phyloP scores from a whole-genome alignment of 92 coral and sea anemone genomes.

The Actinernus sp. region DNA sequence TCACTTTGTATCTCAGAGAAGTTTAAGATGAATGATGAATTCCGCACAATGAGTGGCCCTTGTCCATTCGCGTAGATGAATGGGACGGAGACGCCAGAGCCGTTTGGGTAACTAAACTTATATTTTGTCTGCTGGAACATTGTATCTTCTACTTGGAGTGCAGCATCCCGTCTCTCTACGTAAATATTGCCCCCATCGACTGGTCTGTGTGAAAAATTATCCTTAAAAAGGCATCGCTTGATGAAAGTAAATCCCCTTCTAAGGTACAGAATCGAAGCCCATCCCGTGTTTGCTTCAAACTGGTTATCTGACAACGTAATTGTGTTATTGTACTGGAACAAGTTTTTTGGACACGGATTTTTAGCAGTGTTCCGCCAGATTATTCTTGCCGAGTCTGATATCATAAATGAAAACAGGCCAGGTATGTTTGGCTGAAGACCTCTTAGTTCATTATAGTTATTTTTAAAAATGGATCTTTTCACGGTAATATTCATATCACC shows the following conservation, averaged over 20 bases:
- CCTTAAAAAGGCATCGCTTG: slow-evolving; percentile 43
- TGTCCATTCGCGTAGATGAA: slow-evolving; percentile 1
- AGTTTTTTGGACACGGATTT: not conserved
- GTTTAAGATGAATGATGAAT: not conserved
- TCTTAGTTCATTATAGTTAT: not conserved
- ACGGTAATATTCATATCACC: not conserved
- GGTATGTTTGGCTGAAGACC: not conserved
- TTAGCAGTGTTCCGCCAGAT: not conserved
- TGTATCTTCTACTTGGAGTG: not conserved
- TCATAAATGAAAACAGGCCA: not conserved
- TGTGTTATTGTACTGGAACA: not conserved
- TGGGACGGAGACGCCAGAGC: not conserved
- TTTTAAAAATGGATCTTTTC: not conserved
- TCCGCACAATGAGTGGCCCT: slow-evolving; percentile 7
- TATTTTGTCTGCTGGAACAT: slow-evolving; percentile 1
- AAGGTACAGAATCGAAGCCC: slow-evolving; percentile 1
- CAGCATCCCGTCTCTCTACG: slow-evolving; percentile 10
- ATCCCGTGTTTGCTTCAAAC: slow-evolving; percentile 8
- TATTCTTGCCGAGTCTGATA: not conserved
- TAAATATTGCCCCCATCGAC: not conserved
- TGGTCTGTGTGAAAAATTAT: slow-evolving; percentile 35
- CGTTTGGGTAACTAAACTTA: not conserved
- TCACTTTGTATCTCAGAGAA: not conserved
- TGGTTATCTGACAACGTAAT: slow-evolving; percentile 8
- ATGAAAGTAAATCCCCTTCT: slow-evolving; percentile 22